Percentiles rank a stretch among this genome's conserved stretches.
Conservation (phyloP, 2,113 vertebrate species). For the Chrysemys picta region DNA sequence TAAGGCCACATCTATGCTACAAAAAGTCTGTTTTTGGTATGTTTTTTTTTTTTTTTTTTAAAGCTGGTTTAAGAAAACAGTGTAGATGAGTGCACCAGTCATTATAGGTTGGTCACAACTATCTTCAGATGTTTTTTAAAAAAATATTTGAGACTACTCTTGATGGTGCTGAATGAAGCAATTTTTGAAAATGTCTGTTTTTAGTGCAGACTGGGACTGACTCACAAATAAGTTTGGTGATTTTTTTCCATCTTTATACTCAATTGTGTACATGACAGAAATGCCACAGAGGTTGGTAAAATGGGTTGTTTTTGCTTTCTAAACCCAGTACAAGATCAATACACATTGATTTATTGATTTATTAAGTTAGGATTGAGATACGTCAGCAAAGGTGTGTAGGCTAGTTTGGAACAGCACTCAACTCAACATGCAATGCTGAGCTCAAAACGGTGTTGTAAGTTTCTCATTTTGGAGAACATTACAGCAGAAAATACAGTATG, state of each 20-base stretch:
- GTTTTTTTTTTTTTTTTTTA: neutral
- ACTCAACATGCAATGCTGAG: neutral
- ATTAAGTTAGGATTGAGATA: too few species aligned
- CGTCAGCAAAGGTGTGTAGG: too few species aligned
- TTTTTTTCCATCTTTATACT: neutral
- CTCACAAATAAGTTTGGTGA: neutral
- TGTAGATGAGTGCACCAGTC: neutral
- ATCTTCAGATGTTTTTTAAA: neutral
- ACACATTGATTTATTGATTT: too few species aligned
- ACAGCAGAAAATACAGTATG: neutral
- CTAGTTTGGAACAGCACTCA: too few species aligned
- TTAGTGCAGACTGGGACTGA: neutral
- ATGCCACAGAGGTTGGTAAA: neutral
- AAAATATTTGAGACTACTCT: neutral
- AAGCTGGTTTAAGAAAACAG: neutral
- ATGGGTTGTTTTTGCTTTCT: neutral
- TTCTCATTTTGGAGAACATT: neutral
- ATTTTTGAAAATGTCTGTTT: neutral
- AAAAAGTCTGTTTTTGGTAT: neutral
- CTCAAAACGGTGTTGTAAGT: neutral
- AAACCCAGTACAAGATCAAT: neutral
- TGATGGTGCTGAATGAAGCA: neutral
- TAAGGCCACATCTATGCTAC: neutral
- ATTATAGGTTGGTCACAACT: neutral
- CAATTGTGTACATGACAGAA: neutral